These are phyloP conservation scores for Lophotriccus pileatus DNA, from an alignment of 2,797 vertebrate genomes.

Conservation along the genomic window DNA sequence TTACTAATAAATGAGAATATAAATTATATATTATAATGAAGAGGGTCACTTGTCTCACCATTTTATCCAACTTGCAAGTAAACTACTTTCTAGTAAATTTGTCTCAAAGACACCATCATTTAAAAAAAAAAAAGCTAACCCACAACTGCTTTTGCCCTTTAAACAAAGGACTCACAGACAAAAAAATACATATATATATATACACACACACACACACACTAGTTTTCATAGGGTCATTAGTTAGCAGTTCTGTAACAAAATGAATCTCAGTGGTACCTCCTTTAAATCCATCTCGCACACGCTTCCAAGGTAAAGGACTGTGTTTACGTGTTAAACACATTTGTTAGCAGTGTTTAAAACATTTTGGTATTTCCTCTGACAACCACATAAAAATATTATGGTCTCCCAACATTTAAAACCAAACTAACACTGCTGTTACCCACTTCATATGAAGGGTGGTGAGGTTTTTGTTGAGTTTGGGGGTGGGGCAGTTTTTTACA, in stretches of 20 bases:
- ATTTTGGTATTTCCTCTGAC: not conserved
- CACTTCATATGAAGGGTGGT: not conserved
- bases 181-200: not conserved
- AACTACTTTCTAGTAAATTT: not conserved
- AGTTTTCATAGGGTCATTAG: not conserved
- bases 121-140: not conserved
- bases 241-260: not conserved
- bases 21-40: not conserved
- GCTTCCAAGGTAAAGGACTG: not conserved
- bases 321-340: not conserved
- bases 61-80: not conserved
- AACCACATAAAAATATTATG: not conserved
- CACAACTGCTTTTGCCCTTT: not conserved
- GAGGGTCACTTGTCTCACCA: not conserved
- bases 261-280: not conserved
- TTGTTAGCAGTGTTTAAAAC: not conserved
- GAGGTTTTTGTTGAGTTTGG: not conserved
- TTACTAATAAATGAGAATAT: not conserved
- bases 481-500: not conserved
- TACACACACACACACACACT: rapidly evolving
- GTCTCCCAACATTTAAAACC: not conserved
- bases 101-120: not conserved
- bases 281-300: not conserved
- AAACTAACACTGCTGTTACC: not conserved
- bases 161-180: not conserved